Percentiles rank a stretch among this genome's conserved stretches.
Evolutionary conservation across 2,888 invertebrate genomes (phyloP).

Genomic region (Rhagonycha lutea): DNA sequence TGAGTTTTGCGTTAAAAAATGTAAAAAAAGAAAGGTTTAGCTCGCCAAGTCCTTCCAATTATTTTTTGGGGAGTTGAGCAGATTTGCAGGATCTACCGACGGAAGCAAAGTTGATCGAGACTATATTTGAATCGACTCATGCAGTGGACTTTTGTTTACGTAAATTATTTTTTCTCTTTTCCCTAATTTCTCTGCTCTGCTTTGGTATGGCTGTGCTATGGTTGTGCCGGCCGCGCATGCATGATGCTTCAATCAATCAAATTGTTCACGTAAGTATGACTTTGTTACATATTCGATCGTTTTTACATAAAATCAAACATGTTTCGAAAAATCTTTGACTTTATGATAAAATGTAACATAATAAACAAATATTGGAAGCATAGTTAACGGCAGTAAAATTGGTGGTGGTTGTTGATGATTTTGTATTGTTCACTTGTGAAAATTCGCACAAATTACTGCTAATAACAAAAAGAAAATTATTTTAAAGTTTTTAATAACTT

Average conservation of each 20-base stretch:
- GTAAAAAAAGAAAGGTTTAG: conserved; percentile 9
- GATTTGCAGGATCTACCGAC: conserved; percentile 40
- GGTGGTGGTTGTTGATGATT: not conserved
- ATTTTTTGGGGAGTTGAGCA: conserved; percentile 20
- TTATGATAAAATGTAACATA: conserved; percentile 19
- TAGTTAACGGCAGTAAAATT: conserved; percentile 7
- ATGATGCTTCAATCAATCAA: conserved; percentile 74
- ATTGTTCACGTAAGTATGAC: conserved; percentile 75
- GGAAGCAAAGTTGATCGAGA: conserved; percentile 52
- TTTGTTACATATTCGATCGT: conserved; percentile 41
- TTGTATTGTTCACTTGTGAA: conserved; percentile 6
- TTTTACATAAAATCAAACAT: conserved; percentile 13
- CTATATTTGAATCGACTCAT: conserved; percentile 35
- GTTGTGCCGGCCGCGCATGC: conserved; percentile 78
- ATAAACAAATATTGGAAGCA: conserved; percentile 8
- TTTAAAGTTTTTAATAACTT: not conserved
- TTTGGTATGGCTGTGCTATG: conserved; percentile 76
- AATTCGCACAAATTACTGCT: conserved; percentile 18
- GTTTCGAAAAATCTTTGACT: conserved; percentile 9
- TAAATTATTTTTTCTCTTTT: conserved; percentile 75
- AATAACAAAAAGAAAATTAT: not conserved
- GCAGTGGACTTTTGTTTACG: conserved; percentile 64
- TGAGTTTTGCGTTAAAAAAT: conserved; percentile 10
- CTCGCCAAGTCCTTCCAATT: conserved; percentile 15
- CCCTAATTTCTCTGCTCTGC: conserved; percentile 81